Evolutionary conservation across 2,113 vertebrate genomes (phyloP).

Genomic region (Machaerirhynchus nigripectus): DNA sequence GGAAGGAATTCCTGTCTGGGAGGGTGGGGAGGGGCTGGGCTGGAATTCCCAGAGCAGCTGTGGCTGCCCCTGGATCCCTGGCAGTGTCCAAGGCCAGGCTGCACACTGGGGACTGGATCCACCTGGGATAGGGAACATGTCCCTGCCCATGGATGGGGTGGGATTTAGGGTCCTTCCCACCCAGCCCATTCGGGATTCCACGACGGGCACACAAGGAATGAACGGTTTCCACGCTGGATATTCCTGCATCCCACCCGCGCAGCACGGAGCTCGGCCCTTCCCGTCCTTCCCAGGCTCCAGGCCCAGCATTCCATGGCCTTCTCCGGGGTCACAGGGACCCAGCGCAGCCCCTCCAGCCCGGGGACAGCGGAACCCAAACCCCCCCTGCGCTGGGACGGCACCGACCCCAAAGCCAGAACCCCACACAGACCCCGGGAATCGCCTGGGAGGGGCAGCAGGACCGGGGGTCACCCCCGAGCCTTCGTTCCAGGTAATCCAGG

Average conservation of each 20-base stretch:
- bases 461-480: not conserved
- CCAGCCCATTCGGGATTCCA: too few relatives aligned
- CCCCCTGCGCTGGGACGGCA: not conserved
- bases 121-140: not conserved
- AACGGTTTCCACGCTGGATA: not conserved
- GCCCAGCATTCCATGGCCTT: not conserved
- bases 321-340: not conserved
- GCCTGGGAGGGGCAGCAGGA: not conserved
- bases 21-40: too few relatives aligned
- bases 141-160: not conserved
- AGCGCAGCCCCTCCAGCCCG: not conserved
- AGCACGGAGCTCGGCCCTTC: fast-evolving
- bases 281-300: too few relatives aligned
- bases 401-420: not conserved
- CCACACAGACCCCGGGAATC: fast-evolving
- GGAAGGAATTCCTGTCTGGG: too few relatives aligned
- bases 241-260: not conserved
- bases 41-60: not conserved
- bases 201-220: not conserved
- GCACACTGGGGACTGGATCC: not conserved
- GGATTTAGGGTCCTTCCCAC: too few relatives aligned
- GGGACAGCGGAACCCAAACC: not conserved
- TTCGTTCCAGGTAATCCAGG: fast-evolving
- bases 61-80: not conserved
- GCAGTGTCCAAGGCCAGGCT: not conserved